Base-by-base conservation (phyloP, 2,113 vertebrate genomes). In the Microtus oregoni region DNA sequence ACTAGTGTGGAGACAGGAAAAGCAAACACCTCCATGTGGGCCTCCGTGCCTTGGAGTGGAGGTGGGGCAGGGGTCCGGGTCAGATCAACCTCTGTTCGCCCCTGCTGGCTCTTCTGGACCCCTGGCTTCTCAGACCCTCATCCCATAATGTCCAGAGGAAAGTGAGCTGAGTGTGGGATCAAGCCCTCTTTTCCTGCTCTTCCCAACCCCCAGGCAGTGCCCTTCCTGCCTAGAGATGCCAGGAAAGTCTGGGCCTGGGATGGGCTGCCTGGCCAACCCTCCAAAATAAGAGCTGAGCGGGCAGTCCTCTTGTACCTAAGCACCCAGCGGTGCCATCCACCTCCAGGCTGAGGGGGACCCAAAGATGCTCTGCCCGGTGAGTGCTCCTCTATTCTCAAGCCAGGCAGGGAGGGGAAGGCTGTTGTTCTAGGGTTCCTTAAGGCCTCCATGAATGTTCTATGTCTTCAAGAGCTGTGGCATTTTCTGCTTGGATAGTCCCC, bases 1-100 rank as follows among this genome's bases (percentile, higher is more conserved):
- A 75, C 93, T 97, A 97, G 97, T 98, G 97, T 98, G 35, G 47
- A 95, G 95, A 65, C 90, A 90, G 97, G 97, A 97, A 98, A 97
- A 96, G 97, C 95, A 97, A 98, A 98, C 97, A 97, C 96, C 73
- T 89, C 93, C 2, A n/a, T 63, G 72, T 78, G 78, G 85, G 94
- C 96, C 47, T 6, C 11, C 73, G 76, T 85, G 92, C 93, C 86
- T 28, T 77, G 58, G 38, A 38, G 41, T 24, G 15, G 47, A 86
- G 82, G 52, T 14, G 30, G 90, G 44, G 65, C 35, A 44, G 30
- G 47, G 67, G 50, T 75, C 38, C 79, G 35, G 38, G 61, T 68
- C 38, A 65, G 44, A 86, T 35, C 63, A 10, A 28, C n/a, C 15
- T 67, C 22, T n/a, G 0, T 47, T 32, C 4, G 3, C 76, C 41